Conservation (phyloP, 2,888 invertebrate genomes). For the Scaptomyza tumidula region DNA sequence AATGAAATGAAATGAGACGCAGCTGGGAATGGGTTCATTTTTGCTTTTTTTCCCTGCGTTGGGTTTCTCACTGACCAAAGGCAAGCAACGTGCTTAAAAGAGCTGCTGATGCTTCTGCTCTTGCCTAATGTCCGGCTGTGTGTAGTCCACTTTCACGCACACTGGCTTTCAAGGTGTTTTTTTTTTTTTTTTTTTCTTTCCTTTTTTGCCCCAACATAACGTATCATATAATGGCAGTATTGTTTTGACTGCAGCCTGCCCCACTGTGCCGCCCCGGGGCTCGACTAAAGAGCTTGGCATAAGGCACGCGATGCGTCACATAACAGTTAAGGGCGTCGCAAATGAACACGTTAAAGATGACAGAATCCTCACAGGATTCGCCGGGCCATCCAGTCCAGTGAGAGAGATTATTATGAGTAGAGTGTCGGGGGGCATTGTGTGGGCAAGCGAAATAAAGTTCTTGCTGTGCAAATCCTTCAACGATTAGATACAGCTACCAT, state of each 20-base stretch:
- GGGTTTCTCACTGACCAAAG: conserved; percentile 13
- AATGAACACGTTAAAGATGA: conserved; percentile 75
- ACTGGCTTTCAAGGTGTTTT: conserved; percentile 10
- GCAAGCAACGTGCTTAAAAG: conserved; percentile 8
- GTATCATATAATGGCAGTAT: neutral
- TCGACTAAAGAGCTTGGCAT: conserved; percentile 2
- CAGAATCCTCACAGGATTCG: conserved; percentile 52
- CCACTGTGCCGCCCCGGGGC: conserved; percentile 23
- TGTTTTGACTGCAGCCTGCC: neutral
- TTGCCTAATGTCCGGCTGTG: conserved; percentile 20
- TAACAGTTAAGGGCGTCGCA: conserved; percentile 53
- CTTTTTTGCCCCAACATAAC: neutral
- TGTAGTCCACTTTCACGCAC: conserved; percentile 15
- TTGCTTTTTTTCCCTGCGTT: neutral
- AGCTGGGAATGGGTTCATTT: conserved; percentile 12
- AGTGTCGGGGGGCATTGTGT: neutral
- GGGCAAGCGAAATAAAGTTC: neutral
- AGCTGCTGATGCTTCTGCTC: conserved; percentile 1
- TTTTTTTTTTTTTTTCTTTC: neutral
- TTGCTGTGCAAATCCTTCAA: too few species aligned
- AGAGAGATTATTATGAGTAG: conserved; percentile 28
- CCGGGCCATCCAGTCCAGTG: neutral
- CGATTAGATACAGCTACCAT: neutral
- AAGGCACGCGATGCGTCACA: conserved; percentile 46
- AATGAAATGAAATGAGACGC: conserved; percentile 47